phyloP scores from a whole-genome alignment of 2,113 vertebrate genomes.

The Phyllostomus hastatus region DNA sequence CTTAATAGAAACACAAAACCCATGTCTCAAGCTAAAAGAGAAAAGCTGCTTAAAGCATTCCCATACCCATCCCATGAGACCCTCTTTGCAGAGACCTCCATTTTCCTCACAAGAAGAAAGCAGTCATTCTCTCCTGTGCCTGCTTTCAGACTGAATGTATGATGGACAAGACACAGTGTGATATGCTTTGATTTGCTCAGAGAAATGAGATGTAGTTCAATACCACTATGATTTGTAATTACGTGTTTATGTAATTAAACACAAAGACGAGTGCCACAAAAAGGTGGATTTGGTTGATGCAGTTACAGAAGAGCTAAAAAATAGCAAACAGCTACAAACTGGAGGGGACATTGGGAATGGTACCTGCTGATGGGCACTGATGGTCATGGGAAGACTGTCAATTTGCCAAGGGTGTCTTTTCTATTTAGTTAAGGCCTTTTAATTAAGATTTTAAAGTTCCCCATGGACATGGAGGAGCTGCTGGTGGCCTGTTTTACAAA shows the following conservation, averaged over 20 bases:
- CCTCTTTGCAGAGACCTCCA: neutral
- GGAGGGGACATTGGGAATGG: neutral
- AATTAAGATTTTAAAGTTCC: slow-evolving; percentile 25
- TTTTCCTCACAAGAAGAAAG: neutral
- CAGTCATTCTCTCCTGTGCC: neutral
- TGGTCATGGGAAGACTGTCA: neutral
- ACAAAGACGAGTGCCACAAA: slow-evolving; percentile 8
- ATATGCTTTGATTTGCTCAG: slow-evolving; percentile 53
- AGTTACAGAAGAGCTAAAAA: slow-evolving; percentile 57
- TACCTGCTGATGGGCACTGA: slow-evolving; percentile 28
- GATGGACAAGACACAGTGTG: neutral
- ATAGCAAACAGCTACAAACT: slow-evolving; percentile 15
- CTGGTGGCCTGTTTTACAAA: neutral
- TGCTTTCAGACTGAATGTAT: neutral
- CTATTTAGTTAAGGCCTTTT: slow-evolving; percentile 19
- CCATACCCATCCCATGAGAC: neutral
- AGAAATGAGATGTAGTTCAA: slow-evolving; percentile 59
- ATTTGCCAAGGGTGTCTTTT: neutral
- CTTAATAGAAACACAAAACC: slow-evolving; percentile 59
- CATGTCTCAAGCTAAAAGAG: neutral
- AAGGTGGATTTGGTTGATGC: slow-evolving; percentile 33
- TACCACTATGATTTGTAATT: slow-evolving; percentile 58
- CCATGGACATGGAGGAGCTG: neutral
- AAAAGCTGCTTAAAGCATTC: neutral
- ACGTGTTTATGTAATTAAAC: slow-evolving; percentile 68